These are phyloP conservation scores for Donacobius atricapilla DNA, from an alignment of 2,113 vertebrate genomes.

Conservation along the genomic window DNA sequence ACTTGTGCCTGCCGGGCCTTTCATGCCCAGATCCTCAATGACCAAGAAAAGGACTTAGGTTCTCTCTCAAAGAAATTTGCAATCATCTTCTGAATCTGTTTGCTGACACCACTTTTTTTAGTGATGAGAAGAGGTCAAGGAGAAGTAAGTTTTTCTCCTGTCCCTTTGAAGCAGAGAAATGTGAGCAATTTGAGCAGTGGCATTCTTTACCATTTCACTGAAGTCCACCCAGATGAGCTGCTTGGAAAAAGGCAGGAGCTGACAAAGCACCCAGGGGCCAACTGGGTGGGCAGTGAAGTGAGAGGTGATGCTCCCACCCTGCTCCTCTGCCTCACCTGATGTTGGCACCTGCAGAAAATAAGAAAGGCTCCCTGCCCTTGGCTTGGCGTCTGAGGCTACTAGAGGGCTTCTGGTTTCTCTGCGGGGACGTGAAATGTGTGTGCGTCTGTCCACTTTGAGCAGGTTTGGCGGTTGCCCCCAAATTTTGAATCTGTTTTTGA, in stretches of 20 bases:
- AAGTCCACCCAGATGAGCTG: neutral
- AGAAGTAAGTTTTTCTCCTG: neutral
- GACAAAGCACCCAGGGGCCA: neutral
- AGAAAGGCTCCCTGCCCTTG: neutral
- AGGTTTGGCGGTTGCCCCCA: neutral
- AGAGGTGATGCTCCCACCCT: neutral
- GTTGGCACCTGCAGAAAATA: neutral
- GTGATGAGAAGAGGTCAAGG: neutral
- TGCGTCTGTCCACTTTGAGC: neutral
- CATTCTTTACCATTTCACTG: neutral
- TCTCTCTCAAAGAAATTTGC: neutral
- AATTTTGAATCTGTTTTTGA: neutral
- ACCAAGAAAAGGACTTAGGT: neutral
- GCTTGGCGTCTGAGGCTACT: neutral
- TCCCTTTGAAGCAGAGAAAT: neutral
- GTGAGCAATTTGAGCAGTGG: neutral
- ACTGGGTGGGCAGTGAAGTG: neutral
- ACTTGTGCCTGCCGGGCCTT: neutral
- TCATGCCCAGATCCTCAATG: neutral
- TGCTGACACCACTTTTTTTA: neutral
- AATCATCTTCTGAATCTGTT: neutral
- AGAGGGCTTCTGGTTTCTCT: neutral
- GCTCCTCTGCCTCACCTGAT: neutral
- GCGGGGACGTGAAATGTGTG: neutral
- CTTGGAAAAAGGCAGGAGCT: neutral